Base-by-base conservation (phyloP, 2,888 invertebrate genomes). In the Dolichomitus sp. region DNA sequence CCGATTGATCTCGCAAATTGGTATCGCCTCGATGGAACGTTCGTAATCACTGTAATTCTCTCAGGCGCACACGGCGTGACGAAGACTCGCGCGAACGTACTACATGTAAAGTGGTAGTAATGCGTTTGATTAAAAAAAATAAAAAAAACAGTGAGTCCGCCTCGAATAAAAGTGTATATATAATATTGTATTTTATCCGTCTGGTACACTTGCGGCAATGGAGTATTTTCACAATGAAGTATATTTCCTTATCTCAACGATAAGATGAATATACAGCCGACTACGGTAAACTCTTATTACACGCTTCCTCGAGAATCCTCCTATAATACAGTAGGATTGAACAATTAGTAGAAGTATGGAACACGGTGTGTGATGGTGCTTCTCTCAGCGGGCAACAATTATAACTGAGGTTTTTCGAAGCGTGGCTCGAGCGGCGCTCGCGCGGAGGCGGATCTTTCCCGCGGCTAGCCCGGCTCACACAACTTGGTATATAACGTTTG, bases 391-490 rank as follows among this genome's bases (percentile, higher is more conserved):
- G 90, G 89, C 89, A 93, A 93, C 93, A 93, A 93, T 93, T 93
- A 93, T 93, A 93, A 93, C 93, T 93, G 93, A 93, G 93, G 92
- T 92, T 93, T 93, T 93, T 93, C 91, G 93, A 85, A 76, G 84
- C 85, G 85, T 54, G 84, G 85, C 80, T 79, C 83, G 77, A 81
- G 72, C 82, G 83, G 81, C 85, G 88, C 82, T 86, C 85, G 86
- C 87, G 90, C 87, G 93, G 91, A 92, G 93, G 93, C 93, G 93
- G 92, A 91, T 90, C 93, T 88, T 86, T 85, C 85, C 81, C 85
- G 84, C 85, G 85, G 80, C 82, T 75, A 73, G 77, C 81, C 77
- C 73, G 80, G 74, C 70, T 77, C 75, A 50, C 63, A 33, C 63
- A 59, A 54, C 75, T 37, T 37, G 69, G 14, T 63, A 42, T 68